These are phyloP conservation scores for Blastomussa wellsi DNA, from an alignment of 92 coral and sea anemone species.

Conservation along the genomic window DNA sequence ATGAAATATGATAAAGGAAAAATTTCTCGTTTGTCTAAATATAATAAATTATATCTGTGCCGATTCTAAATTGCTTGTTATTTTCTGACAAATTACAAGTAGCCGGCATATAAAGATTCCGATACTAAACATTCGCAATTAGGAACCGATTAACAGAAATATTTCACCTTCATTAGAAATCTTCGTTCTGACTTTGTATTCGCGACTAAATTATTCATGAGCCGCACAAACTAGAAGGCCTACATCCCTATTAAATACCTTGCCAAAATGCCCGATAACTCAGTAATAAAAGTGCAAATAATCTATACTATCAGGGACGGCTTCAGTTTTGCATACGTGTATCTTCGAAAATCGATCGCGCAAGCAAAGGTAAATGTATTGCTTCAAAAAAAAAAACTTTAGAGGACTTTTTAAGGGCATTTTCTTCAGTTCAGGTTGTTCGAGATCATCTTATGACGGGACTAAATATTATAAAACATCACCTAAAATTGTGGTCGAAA, in stretches of 20 bases:
- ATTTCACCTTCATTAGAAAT: background rate
- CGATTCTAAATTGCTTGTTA: background rate
- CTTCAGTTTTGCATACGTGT: background rate
- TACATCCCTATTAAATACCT: background rate
- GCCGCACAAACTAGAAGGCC: background rate
- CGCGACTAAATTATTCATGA: slow-evolving; percentile 19
- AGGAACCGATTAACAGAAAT: background rate
- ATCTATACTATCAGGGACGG: background rate
- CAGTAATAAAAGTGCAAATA: background rate
- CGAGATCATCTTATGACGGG: too few species aligned
- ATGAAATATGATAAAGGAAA: background rate
- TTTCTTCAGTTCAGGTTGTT: too few species aligned
- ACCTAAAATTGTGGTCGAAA: too few species aligned
- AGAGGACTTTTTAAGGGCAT: too few species aligned
- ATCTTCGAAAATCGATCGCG: background rate
- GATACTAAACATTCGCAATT: slow-evolving; percentile 16
- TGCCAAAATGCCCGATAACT: slow-evolving; percentile 11
- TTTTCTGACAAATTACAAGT: background rate
- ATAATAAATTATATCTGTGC: background rate
- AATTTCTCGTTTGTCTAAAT: background rate
- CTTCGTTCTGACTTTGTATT: background rate
- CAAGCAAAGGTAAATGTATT: background rate
- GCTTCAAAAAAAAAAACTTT: background rate
- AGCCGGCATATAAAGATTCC: background rate
- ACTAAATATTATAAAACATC: too few species aligned